Evolutionary conservation across 2,888 invertebrate genomes (phyloP).

Genomic region (Habroteleia sp.): DNA sequence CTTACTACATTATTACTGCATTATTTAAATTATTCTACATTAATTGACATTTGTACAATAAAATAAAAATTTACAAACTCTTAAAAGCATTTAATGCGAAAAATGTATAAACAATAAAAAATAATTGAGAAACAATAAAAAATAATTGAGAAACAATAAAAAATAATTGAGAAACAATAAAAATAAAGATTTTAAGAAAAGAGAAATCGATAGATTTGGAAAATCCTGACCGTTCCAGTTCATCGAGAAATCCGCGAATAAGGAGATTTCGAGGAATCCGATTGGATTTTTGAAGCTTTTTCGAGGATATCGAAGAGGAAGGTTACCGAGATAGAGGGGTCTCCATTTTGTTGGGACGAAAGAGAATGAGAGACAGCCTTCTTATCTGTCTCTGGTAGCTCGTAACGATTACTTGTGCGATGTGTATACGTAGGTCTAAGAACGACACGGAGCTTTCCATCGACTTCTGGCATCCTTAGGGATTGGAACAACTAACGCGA

Average conservation of each 20-base stretch:
- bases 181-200: constrained; percentile 41
- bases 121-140: constrained; percentile 45
- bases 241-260: constrained; percentile 72
- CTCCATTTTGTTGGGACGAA: constrained; percentile 59
- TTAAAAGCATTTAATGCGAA: constrained; percentile 35
- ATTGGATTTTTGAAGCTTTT: constrained; percentile 69
- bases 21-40: too few species aligned
- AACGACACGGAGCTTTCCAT: constrained; percentile 56
- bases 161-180: constrained; percentile 50
- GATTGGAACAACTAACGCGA: constrained; percentile 59
- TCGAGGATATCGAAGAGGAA: constrained; percentile 56
- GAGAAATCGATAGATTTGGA: constrained; percentile 28
- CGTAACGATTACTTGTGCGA: constrained; percentile 75
- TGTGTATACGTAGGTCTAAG: constrained; percentile 68
- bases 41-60: too few species aligned
- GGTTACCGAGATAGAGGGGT: constrained; percentile 52
- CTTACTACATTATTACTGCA: too few species aligned
- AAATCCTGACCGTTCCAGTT: constrained; percentile 71
- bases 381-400: constrained; percentile 74
- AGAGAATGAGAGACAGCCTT: constrained; percentile 65
- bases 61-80: constrained; percentile 5
- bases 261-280: constrained; percentile 72
- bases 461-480: constrained; percentile 58
- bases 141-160: constrained; percentile 43
- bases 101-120: constrained; percentile 31